A percentile compares a stretch with the other conserved stretches of the same genome.
phyloP scores from a whole-genome alignment of 2,113 vertebrate species.

The Micronycteris hirsuta region DNA sequence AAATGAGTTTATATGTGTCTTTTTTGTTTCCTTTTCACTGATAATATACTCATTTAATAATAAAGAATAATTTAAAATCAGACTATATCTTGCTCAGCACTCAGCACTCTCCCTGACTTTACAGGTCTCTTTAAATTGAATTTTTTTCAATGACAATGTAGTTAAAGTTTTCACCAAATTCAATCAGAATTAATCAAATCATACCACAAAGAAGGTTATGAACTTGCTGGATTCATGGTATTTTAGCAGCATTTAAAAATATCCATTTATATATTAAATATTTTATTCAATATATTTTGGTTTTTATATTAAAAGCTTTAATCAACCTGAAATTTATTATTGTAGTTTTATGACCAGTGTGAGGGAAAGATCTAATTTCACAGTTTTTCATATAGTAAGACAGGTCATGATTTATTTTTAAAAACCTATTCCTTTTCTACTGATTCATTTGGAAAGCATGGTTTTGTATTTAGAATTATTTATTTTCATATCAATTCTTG shows the following conservation, averaged over 20 bases:
- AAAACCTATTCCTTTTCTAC: neutral
- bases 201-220: neutral
- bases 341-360: neutral
- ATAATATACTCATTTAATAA: neutral
- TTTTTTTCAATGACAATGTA: accelerated
- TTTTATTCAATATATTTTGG: neutral
- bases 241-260: neutral
- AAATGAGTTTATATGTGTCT: neutral
- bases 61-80: neutral
- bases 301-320: neutral
- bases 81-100: neutral
- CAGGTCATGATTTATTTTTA: neutral
- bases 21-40: neutral
- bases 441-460: neutral
- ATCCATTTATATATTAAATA: neutral
- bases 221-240: neutral
- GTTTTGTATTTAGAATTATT: slow-evolving; percentile 2
- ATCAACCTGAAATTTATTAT: neutral
- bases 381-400: neutral
- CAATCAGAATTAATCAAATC: neutral
- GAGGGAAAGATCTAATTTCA: neutral
- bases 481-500: neutral
- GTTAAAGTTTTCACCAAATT: neutral
- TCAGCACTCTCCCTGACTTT: neutral
- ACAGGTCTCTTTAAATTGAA: neutral